These are phyloP conservation scores for Ceratina calcarata DNA, from an alignment of 1,140 invertebrate genomes.

Conservation along the genomic window DNA sequence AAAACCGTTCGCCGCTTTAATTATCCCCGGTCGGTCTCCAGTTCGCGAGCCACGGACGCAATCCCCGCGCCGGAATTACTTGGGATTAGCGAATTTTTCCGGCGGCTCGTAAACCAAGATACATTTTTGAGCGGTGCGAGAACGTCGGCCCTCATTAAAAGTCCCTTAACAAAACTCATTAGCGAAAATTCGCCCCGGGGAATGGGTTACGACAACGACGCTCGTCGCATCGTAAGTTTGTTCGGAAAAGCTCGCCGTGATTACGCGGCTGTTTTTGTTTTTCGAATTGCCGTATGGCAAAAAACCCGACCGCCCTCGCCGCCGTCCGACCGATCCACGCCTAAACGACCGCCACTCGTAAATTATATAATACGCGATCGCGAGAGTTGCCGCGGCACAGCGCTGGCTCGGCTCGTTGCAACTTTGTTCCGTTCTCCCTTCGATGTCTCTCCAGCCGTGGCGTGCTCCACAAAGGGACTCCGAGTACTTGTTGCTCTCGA, in stretches of 20 bases:
- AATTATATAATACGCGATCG: constrained; percentile 58
- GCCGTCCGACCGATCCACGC: constrained; percentile 28
- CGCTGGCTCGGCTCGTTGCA: constrained; percentile 41
- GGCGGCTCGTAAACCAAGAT: constrained; percentile 34
- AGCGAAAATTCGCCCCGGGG: constrained; percentile 44
- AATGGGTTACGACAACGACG: constrained; percentile 45
- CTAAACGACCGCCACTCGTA: constrained; percentile 40
- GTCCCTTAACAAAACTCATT: constrained; percentile 53
- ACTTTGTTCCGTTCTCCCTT: constrained; percentile 60
- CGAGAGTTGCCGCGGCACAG: constrained; percentile 20
- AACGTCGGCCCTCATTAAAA: constrained; percentile 50
- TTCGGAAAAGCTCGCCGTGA: constrained; percentile 31
- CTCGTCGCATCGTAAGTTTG: constrained; percentile 40
- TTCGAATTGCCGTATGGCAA: constrained; percentile 32
- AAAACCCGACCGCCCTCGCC: neutral
- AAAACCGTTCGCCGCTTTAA: constrained; percentile 32
- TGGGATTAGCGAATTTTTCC: constrained; percentile 46
- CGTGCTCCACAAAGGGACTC: constrained; percentile 54
- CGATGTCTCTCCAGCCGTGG: constrained; percentile 54
- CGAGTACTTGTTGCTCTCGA: constrained; percentile 67
- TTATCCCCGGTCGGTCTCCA: constrained; percentile 18
- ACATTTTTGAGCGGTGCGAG: constrained; percentile 36
- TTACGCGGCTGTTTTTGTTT: constrained; percentile 27
- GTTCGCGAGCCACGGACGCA: neutral
- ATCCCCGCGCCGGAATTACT: constrained; percentile 31